Base-by-base conservation (phyloP, 2,797 vertebrate genomes). In the Crenichthys baileyi region DNA sequence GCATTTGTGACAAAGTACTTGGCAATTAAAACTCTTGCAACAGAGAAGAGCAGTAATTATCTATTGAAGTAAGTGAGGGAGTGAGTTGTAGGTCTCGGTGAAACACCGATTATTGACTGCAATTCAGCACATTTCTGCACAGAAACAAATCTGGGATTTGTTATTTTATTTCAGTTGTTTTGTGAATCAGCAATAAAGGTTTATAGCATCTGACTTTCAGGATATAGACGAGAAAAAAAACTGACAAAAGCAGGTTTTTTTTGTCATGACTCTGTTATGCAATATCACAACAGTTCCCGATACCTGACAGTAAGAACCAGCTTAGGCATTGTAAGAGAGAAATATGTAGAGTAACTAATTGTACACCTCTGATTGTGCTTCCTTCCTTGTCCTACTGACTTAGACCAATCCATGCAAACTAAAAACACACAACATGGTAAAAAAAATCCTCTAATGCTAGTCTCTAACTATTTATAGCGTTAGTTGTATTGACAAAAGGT, bases 171-270 rank as follows among this genome's bases (percentile, higher is more conserved):
- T 50, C 20, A 70, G 18, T 16, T 22, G 16, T 60, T 48, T 29
- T 67, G 39, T 29, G 22, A 15, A 73, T 55, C 26, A 48, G 31
- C 39, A 36, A 71, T 39, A 63, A 53, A 48, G 48, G 41, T 78
- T 58, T 60, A 36, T 22, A 73, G 75, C 31, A 67, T 73, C 7
- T 9, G 70, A 61, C 53, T 72, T 82, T 70, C 78, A 85, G 71
- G 81, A 92, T 87, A 81, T 22, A 72, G 22, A 83, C 65, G 50
- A 79, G 70, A 44, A 85, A 82, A 72, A 82, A 56, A 75, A 24
- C 24, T 15, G 31, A 72, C 31, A 61, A n/a, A n/a, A n/a, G n/a
- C 31, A 22, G 56, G 24, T 41, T 50, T 76, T 51, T 36, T 11
- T 70, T 58, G 53, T 9, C 4, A 56, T 46, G n/a, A 20, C n/a